Conservation (phyloP, 2,113 vertebrate species). For the Todiramphus chloris region DNA sequence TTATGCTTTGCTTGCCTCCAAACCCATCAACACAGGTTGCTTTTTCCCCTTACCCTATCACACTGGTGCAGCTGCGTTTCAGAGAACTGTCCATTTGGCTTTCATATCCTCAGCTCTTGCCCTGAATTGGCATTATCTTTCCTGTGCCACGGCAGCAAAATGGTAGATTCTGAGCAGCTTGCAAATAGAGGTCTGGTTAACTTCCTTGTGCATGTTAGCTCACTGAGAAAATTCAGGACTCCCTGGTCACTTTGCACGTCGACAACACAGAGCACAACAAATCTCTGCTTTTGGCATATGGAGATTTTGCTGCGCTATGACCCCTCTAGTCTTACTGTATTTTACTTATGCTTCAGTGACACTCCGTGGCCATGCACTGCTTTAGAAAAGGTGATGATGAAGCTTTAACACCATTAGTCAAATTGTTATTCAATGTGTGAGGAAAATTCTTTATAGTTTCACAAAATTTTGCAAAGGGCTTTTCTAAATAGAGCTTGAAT, state of each 20-base stretch:
- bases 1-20: background rate
- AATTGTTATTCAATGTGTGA: constrained; percentile 49
- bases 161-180: background rate
- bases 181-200: background rate
- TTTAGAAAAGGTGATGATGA: background rate
- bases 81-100: background rate
- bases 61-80: background rate
- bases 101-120: background rate
- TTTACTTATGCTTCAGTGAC: background rate
- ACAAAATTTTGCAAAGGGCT: constrained; percentile 69
- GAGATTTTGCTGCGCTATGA: background rate
- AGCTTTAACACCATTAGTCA: background rate
- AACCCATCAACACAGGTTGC: background rate
- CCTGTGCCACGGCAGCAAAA: background rate
- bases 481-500: constrained; percentile 76
- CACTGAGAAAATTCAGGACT: background rate
- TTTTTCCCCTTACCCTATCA: background rate
- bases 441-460: constrained; percentile 71
- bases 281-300: background rate
- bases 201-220: background rate
- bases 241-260: background rate
- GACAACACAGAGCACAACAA: background rate
- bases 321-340: background rate
- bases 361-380: background rate
- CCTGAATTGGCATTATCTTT: background rate